These are phyloP conservation scores for Bursaphelenchus okinawaensis DNA, from an alignment of 2,888 invertebrate species.

Conservation along the genomic window DNA sequence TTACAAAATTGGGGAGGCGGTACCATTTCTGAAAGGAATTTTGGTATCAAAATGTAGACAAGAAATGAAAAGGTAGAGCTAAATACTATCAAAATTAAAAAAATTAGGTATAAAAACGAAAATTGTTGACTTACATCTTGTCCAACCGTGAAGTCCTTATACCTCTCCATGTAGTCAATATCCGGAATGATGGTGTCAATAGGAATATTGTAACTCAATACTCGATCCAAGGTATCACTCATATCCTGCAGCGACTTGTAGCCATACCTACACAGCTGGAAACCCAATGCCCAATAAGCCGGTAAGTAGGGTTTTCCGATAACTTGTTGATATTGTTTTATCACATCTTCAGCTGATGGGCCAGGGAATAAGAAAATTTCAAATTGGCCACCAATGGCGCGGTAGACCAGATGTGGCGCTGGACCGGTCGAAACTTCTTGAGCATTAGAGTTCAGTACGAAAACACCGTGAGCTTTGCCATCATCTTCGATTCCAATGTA, in stretches of 20 bases:
- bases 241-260: slow-evolving; percentile 41
- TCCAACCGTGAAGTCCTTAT: slow-evolving; percentile 70
- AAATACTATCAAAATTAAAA: too few relatives aligned
- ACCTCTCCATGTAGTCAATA: slow-evolving; percentile 69
- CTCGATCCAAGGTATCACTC: slow-evolving; percentile 37
- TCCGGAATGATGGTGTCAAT: slow-evolving; percentile 48
- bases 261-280: slow-evolving; percentile 43
- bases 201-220: slow-evolving; percentile 40
- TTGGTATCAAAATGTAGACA: not conserved
- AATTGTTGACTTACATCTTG: slow-evolving; percentile 16
- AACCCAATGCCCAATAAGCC: slow-evolving; percentile 57
- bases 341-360: slow-evolving; percentile 57
- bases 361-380: slow-evolving; percentile 52
- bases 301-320: slow-evolving; percentile 53
- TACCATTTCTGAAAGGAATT: slow-evolving; percentile 36
- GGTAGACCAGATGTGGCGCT: slow-evolving; percentile 67
- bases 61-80: too few relatives aligned
- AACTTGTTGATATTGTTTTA: slow-evolving; percentile 54
- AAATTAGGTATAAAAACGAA: slow-evolving; percentile 4
- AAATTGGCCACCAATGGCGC: slow-evolving; percentile 60
- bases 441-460: slow-evolving; percentile 48
- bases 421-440: slow-evolving; percentile 50
- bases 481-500: slow-evolving; percentile 46
- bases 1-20: slow-evolving; percentile 38
- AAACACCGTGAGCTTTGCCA: slow-evolving; percentile 51